These are phyloP conservation scores for Himalopsyche tibetana DNA, from an alignment of 2,888 invertebrate species.

Conservation along the genomic window DNA sequence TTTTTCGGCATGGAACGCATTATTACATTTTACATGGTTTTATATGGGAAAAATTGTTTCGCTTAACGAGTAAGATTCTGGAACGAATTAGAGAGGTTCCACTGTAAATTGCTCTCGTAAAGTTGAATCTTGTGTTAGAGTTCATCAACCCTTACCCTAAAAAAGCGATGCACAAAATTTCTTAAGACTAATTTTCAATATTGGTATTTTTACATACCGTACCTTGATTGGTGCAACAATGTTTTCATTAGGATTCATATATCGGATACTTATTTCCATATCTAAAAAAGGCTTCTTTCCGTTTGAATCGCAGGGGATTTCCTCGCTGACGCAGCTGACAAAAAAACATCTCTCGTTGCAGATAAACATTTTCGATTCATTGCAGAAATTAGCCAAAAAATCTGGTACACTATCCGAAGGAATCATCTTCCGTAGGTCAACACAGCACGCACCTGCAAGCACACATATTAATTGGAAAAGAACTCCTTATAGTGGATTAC, in stretches of 20 bases:
- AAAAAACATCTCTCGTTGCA: constrained; percentile 74
- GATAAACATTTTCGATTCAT: constrained; percentile 70
- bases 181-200: too few species aligned
- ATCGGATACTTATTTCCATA: constrained; percentile 70
- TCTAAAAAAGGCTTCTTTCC: constrained; percentile 73
- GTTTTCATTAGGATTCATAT: neutral
- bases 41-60: too few species aligned
- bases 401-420: constrained; percentile 71
- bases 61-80: too few species aligned
- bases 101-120: too few species aligned
- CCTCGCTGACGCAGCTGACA: constrained; percentile 69
- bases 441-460: constrained; percentile 73
- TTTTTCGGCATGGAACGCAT: too few species aligned
- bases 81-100: too few species aligned
- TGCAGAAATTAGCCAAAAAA: constrained; percentile 72
- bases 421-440: constrained; percentile 76
- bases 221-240: neutral
- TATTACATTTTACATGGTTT: too few species aligned
- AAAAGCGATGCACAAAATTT: too few species aligned
- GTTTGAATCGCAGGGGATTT: constrained; percentile 61
- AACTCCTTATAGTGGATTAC: constrained; percentile 17
- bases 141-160: too few species aligned
- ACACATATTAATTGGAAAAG: neutral
- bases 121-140: too few species aligned
- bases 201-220: neutral